phyloP scores from a whole-genome alignment of 53 echinoderm and acorn worm genomes.

The Echinarachnius parma region DNA sequence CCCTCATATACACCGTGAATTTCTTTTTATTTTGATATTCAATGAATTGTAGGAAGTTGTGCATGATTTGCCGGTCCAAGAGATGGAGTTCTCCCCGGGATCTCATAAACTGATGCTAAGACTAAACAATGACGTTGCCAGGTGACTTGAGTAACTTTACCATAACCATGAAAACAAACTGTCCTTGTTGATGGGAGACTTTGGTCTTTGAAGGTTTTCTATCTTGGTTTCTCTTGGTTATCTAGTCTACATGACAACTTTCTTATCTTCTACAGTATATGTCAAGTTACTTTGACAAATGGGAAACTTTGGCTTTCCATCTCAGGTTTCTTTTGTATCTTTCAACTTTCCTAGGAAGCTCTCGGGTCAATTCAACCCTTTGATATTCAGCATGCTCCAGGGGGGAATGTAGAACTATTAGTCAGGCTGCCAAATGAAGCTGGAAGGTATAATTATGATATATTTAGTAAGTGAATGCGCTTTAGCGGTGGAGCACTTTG shows the following conservation, averaged over 20 bases:
- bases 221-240: too few species aligned
- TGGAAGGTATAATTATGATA: slow-evolving; percentile 60
- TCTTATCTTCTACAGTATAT: too few species aligned
- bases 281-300: too few species aligned
- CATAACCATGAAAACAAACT: neutral
- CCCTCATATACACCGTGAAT: too few species aligned
- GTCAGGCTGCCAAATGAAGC: slow-evolving; percentile 63
- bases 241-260: too few species aligned
- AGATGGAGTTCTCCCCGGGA: slow-evolving; percentile 60
- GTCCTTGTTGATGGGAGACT: too few species aligned
- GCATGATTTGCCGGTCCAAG: slow-evolving; percentile 47
- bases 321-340: neutral
- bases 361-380: slow-evolving; percentile 50
- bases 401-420: slow-evolving; percentile 62
- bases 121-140: slow-evolving; percentile 53
- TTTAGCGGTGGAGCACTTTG: too few species aligned
- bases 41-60: slow-evolving; percentile 58
- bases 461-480: too few species aligned
- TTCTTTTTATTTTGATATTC: too few species aligned
- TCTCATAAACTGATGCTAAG: slow-evolving; percentile 66
- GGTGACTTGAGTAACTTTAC: slow-evolving; percentile 32
- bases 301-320: neutral
- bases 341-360: slow-evolving; percentile 35
- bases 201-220: too few species aligned
- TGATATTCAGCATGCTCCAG: slow-evolving; percentile 67